Conservation (phyloP, 2,888 invertebrate species). For the Trissolcus japonicus region DNA sequence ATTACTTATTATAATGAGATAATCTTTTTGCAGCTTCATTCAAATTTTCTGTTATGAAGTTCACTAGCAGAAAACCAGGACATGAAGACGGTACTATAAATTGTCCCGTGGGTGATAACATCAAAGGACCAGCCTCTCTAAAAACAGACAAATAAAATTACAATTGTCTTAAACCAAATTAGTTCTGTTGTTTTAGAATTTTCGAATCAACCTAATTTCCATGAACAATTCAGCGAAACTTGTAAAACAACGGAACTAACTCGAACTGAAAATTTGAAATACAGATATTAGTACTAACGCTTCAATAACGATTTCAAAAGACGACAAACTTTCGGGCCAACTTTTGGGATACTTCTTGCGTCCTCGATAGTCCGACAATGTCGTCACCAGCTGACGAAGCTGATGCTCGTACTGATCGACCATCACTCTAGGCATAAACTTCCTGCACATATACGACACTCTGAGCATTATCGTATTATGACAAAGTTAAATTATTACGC, state of each 20-base stretch:
- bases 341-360: slow-evolving; percentile 81
- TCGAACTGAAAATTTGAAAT: background rate
- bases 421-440: slow-evolving; percentile 93
- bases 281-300: slow-evolving; percentile 80
- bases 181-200: no score
- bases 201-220: no score
- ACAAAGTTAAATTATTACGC: slow-evolving; percentile 69
- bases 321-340: slow-evolving; percentile 85
- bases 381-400: slow-evolving; percentile 88
- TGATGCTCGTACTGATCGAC: slow-evolving; percentile 91
- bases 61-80: slow-evolving; percentile 89
- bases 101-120: slow-evolving; percentile 95
- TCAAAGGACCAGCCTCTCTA: slow-evolving; percentile 94
- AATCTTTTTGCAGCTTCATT: slow-evolving; percentile 85
- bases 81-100: slow-evolving; percentile 94
- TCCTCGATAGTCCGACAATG: slow-evolving; percentile 86
- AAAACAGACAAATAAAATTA: background rate
- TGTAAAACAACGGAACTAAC: background rate
- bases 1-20: slow-evolving; percentile 85
- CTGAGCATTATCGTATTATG: slow-evolving; percentile 72
- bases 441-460: slow-evolving; percentile 80
- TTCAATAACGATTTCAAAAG: slow-evolving; percentile 91
- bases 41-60: slow-evolving; percentile 88
- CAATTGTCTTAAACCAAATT: background rate
- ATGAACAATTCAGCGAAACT: background rate